Conservation (phyloP, 53 echinoderm and acorn worm genomes). For the Mesocentrotus franciscanus region DNA sequence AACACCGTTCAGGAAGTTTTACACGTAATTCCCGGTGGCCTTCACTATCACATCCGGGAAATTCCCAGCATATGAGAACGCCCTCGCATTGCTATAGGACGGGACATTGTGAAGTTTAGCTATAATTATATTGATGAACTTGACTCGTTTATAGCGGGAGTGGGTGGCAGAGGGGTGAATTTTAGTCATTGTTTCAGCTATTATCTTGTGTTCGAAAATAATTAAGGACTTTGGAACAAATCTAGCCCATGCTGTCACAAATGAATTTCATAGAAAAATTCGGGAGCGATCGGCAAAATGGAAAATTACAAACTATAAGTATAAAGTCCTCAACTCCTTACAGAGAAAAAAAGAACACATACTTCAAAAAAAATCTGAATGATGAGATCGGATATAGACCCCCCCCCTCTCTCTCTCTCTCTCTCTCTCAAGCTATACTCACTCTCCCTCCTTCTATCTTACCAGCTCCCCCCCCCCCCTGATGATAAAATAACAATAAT, state of each 20-base stretch:
- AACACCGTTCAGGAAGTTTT: conserved; percentile 4
- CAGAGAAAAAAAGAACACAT: too few relatives aligned
- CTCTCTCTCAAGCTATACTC: too few relatives aligned
- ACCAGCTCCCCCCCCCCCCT: too few relatives aligned
- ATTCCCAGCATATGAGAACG: conserved; percentile 13
- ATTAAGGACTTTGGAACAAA: not conserved
- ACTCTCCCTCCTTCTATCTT: too few relatives aligned
- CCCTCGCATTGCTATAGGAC: conserved; percentile 36
- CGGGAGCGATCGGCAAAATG: not conserved
- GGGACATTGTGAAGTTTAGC: not conserved
- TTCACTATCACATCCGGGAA: conserved; percentile 14
- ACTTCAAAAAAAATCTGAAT: too few relatives aligned
- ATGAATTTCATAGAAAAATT: not conserved
- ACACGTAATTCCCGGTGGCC: conserved; percentile 36
- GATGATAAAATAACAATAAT: too few relatives aligned
- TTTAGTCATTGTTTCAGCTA: not conserved
- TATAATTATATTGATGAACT: not conserved
- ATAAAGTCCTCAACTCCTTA: too few relatives aligned
- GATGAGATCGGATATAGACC: too few relatives aligned
- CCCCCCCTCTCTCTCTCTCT: too few relatives aligned
- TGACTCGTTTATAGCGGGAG: not conserved
- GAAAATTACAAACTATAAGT: not conserved
- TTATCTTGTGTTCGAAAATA: not conserved
- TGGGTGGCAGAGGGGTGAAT: not conserved
- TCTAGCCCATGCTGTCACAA: not conserved